These are phyloP conservation scores for Cephus rjabovi DNA, from an alignment of 2,888 invertebrate genomes.

Conservation along the genomic window DNA sequence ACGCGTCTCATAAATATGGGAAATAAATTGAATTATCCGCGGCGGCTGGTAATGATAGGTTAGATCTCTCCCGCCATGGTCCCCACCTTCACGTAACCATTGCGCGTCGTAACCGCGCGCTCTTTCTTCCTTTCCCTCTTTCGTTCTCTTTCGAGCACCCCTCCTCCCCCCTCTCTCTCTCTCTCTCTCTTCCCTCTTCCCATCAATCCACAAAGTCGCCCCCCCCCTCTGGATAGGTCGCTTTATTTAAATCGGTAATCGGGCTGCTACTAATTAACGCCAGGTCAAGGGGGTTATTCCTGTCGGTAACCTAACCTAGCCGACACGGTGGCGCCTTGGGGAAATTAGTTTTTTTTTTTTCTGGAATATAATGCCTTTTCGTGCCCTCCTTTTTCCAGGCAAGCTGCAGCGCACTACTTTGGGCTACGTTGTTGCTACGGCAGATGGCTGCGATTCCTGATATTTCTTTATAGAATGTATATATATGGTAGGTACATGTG, in stretches of 20 bases:
- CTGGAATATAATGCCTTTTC: constrained; percentile 17
- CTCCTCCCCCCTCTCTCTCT: not conserved
- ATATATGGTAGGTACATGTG: constrained; percentile 26
- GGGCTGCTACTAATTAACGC: constrained; percentile 22
- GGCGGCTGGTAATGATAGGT: constrained; percentile 51
- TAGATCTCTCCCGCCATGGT: constrained; percentile 31
- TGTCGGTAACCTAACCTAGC: not conserved
- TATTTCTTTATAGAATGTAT: constrained; percentile 16
- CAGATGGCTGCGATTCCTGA: constrained; percentile 9
- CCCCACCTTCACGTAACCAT: constrained; percentile 8
- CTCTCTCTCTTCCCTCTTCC: not conserved
- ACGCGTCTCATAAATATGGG: constrained; percentile 43
- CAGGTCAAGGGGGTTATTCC: constrained; percentile 13
- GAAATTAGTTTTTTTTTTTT: constrained; percentile 20
- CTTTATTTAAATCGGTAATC: constrained; percentile 26
- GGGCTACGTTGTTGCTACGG: not conserved
- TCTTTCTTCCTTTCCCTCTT: constrained; percentile 15
- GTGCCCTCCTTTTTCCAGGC: constrained; percentile 9
- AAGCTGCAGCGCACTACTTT: constrained; percentile 1
- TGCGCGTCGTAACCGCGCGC: constrained; percentile 14
- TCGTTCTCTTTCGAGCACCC: not conserved
- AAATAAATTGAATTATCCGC: constrained; percentile 57
- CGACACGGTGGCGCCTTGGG: constrained; percentile 19
- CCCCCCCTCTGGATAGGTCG: not conserved
- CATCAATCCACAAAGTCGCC: not conserved